phyloP scores from a whole-genome alignment of 2,888 invertebrate genomes.

The Cephalotes varians region DNA sequence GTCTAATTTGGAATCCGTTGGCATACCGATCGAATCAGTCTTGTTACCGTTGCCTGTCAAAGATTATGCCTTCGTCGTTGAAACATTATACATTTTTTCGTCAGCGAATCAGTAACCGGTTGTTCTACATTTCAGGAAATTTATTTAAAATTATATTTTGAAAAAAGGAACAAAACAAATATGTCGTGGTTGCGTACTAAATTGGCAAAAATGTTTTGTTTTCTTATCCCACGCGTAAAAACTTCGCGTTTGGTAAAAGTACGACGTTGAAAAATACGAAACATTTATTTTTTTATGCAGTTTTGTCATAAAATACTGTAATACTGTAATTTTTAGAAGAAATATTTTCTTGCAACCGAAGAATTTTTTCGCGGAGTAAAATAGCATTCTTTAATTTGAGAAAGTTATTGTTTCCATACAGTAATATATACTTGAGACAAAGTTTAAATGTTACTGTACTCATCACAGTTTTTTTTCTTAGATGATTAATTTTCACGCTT shows the following conservation, averaged over 20 bases:
- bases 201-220: slow-evolving; percentile 32
- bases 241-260: background rate
- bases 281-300: slow-evolving; percentile 34
- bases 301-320: slow-evolving; percentile 32
- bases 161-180: slow-evolving; percentile 9
- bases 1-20: slow-evolving; percentile 70
- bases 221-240: slow-evolving; percentile 26
- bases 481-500: background rate
- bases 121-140: background rate
- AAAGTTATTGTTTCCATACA: background rate
- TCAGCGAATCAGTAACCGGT: background rate
- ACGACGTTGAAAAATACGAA: slow-evolving; percentile 29
- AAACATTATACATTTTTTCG: slow-evolving; percentile 7
- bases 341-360: slow-evolving; percentile 14
- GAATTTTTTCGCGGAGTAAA: background rate
- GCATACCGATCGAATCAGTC: slow-evolving; percentile 66
- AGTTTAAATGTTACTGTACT: background rate
- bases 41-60: background rate
- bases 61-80: background rate
- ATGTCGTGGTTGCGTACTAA: background rate
- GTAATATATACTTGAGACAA: background rate
- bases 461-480: background rate
- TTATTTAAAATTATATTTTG: background rate
- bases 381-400: background rate
- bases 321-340: slow-evolving; percentile 36